Evolutionary conservation across 2,888 invertebrate genomes (phyloP), one percentile per base, ranked within the genome.

Genomic region (Corbicula japonica): DNA sequence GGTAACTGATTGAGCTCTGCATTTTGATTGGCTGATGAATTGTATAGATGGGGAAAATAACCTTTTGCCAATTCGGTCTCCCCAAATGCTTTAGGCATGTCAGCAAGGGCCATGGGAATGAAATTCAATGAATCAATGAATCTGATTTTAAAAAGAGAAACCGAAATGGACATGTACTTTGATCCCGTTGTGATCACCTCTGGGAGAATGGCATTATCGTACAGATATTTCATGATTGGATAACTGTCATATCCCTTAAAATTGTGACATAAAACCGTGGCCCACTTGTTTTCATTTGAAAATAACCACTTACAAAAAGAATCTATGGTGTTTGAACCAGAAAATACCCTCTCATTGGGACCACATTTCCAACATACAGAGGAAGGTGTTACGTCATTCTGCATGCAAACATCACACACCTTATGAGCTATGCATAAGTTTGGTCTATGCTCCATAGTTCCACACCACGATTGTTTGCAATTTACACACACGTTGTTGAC

Each of bases 11-110:
- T 6, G 26, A 63, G 4, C 15, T 30, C 21, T 5, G 26, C 54
- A 10, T 58, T 63, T 34, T 79, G 65, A 35, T 63, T 79, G 54
- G 52, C 60, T 28, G 50, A 23, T 44, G 26, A n/a, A 32, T 78
- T 74, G 44, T 50, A 78, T n/a, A 78, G 58, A 60, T 79, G 73
- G 26, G 78, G 74, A 41, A 78, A 78, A 41, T 74, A 63, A 5
- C 73, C 73, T 50, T 77, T 77, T 10, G 58, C 30, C n/a, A 78
- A n/a, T 38, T 78, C 72, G 6, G 38, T 34, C 5, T 56, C 38
- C 12, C 70, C 69, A 69, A 78, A 73, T 23, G 61, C 34, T 63
- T 63, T 56, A 18, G 73, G 79, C 26, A 79, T 26, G 4, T 75
- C 50, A 15, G 62, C 35, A 8, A 79, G 52, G 21, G 75, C 52